Evolutionary conservation across 1,140 invertebrate species (phyloP), one percentile per base, ranked within the genome.

Genomic region (Saxidomus purpurata): DNA sequence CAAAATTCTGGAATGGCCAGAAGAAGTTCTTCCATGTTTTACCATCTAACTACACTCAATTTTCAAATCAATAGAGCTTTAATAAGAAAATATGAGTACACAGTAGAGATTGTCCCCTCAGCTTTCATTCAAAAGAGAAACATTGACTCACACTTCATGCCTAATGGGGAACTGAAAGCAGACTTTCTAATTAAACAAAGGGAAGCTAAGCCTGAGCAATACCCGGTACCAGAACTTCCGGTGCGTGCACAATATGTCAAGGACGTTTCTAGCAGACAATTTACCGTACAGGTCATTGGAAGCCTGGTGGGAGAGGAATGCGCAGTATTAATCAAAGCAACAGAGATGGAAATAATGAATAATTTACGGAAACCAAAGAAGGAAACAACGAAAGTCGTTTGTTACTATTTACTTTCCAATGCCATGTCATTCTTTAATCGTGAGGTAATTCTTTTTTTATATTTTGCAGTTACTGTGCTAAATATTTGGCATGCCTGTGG

Each of bases 321-420:
- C 22, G 86, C 59, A 8, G 38, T 88, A 19, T 3, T 80, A 15
- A 88, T 88, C 15, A 80, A 80, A 49, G 86, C 77, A 3, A 81
- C 86, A 13, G 86, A 88, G 43, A 69, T 88, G 86, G 77, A 80
- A 38, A 67, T 80, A 19, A 88, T 69, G 77, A 88, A 88, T 34
- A 81, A 81, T n/a, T 9, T 79, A 47, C 52, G 74, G 11, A 49
- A 69, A 47, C 71, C 74, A 31, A 81, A 67, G 36, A 80, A 80
- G 25, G 63, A 34, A n/a, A 49, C 86, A 31, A 81, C 63, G 22
- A 81, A 40, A 69, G 8, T 49, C 17, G 86, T 81, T 2, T 88
- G 86, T 52, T 81, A 88, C 34, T 88, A 88, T 81, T 28, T 88
- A 0, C 76, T 88, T 19, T 25, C 43, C 0, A 71, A 71, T 40